phyloP scores from a whole-genome alignment of 2,888 invertebrate genomes.

The Glomeris marginata region DNA sequence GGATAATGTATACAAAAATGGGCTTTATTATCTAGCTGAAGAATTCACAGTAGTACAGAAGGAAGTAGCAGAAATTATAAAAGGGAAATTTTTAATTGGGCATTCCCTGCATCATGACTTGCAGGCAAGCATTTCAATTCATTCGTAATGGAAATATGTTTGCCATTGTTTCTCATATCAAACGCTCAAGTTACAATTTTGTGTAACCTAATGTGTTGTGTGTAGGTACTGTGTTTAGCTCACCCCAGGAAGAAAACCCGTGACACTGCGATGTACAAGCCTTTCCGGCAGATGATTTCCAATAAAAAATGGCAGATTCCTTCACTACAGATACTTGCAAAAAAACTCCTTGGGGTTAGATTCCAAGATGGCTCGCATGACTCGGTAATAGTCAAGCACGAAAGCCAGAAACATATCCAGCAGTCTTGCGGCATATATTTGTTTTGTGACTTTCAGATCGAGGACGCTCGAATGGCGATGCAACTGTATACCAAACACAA shows the following conservation, averaged over 20 bases:
- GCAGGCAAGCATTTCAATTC: constrained; percentile 40
- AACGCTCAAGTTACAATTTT: too few relatives aligned
- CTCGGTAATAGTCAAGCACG: constrained; percentile 36
- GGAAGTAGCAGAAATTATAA: constrained; percentile 58
- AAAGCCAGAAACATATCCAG: too few relatives aligned
- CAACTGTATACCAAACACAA: constrained; percentile 60
- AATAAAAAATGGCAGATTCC: constrained; percentile 47
- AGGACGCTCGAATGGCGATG: constrained; percentile 63
- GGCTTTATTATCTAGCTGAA: constrained; percentile 7
- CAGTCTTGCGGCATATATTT: too few relatives aligned
- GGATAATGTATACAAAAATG: too few relatives aligned
- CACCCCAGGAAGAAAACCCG: constrained; percentile 60
- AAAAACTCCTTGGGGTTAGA: constrained; percentile 53
- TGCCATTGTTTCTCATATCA: too few relatives aligned
- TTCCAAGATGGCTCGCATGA: constrained; percentile 75
- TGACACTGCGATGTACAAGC: constrained; percentile 61
- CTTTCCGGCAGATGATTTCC: constrained; percentile 51
- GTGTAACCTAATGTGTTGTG: too few relatives aligned
- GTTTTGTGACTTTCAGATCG: constrained; percentile 32
- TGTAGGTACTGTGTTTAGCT: constrained; percentile 50
- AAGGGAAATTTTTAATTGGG: constrained; percentile 61
- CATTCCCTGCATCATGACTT: constrained; percentile 75
- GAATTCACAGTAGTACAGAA: constrained; percentile 47
- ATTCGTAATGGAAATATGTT: too few relatives aligned
- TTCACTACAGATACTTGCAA: constrained; percentile 60